Percentiles rank a stretch among this genome's conserved stretches.
These are phyloP conservation scores for Setophaga kirtlandii DNA, from an alignment of 2,113 vertebrate species.

Conservation along the genomic window DNA sequence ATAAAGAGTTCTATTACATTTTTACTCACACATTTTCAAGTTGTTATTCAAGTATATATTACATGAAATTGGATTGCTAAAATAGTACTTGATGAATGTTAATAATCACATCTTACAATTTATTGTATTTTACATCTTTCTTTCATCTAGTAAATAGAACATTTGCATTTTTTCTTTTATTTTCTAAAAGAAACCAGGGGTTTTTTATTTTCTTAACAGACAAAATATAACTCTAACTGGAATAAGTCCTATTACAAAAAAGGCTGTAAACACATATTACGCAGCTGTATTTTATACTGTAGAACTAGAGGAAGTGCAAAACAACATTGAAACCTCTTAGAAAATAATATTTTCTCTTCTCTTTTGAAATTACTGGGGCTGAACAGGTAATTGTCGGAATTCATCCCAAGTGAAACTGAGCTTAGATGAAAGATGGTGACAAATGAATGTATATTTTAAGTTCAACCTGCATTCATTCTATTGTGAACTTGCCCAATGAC, in stretches of 20 bases:
- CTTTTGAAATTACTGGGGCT: not conserved
- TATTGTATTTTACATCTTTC: not conserved
- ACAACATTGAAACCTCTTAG: not conserved
- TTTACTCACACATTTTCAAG: not conserved
- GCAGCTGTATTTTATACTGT: not conserved
- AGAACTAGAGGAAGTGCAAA: not conserved
- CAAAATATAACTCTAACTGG: not conserved
- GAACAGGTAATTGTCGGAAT: not conserved
- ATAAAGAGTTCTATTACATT: not conserved
- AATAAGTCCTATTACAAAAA: not conserved
- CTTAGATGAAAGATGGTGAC: not conserved
- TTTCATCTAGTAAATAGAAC: not conserved
- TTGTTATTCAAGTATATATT: not conserved
- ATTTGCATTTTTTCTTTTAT: not conserved
- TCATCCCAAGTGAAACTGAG: not conserved
- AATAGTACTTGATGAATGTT: not conserved
- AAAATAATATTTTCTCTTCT: not conserved
- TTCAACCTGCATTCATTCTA: not conserved
- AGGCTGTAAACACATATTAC: too few species aligned
- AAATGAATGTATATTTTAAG: not conserved
- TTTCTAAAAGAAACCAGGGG: accelerated
- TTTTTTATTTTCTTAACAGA: not conserved
- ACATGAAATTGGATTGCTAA: not conserved
- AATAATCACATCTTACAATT: not conserved
- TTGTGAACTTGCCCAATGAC: not conserved